phyloP scores from a whole-genome alignment of 1,140 invertebrate species.

The Drosophila novamexicana region DNA sequence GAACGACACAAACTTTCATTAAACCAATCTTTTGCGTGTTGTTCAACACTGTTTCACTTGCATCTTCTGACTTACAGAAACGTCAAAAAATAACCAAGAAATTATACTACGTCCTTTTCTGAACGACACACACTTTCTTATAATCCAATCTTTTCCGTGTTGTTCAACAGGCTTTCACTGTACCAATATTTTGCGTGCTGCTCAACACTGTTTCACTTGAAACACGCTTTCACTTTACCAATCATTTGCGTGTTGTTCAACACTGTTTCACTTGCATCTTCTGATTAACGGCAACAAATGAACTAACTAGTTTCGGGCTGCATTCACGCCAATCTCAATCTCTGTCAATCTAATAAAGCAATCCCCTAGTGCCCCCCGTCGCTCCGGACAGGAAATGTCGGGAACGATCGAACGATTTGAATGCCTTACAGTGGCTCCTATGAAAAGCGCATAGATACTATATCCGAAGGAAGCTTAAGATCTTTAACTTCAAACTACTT shows the following conservation, averaged over 20 bases:
- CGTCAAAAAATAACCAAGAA: too few relatives aligned
- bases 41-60: too few relatives aligned
- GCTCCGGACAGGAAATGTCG: conserved; percentile 54
- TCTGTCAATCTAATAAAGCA: conserved; percentile 73
- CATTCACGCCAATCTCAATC: conserved; percentile 25
- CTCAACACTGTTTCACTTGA: background rate
- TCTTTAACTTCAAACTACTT: conserved; percentile 1
- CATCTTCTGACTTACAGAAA: too few relatives aligned
- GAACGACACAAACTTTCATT: too few relatives aligned
- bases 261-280: background rate
- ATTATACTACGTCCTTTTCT: too few relatives aligned
- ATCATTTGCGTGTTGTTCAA: background rate
- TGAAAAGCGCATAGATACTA: conserved; percentile 58
- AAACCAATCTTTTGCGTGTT: too few relatives aligned
- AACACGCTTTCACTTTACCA: background rate
- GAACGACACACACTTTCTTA: too few relatives aligned
- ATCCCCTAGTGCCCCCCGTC: conserved; percentile 72
- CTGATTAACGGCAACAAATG: conserved; percentile 10
- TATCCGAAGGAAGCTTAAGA: conserved; percentile 14
- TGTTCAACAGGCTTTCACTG: background rate
- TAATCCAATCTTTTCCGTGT: too few relatives aligned
- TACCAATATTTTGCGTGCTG: background rate
- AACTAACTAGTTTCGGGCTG: conserved; percentile 7
- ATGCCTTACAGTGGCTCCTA: conserved; percentile 75
- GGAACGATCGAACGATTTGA: conserved; percentile 64